Evolutionary conservation across 2,797 vertebrate species (phyloP).

Genomic region (Avahi laniger): DNA sequence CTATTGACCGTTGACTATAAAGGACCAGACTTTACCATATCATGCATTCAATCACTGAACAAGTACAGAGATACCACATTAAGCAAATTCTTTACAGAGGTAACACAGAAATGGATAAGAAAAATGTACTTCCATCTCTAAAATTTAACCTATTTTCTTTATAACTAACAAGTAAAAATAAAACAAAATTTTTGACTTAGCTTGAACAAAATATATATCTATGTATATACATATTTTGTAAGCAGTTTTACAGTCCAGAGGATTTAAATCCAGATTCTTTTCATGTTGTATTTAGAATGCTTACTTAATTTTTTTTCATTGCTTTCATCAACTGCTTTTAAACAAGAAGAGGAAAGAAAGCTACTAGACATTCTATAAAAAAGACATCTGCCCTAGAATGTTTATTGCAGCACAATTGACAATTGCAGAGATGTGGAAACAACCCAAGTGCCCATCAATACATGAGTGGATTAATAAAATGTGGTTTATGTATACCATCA

Average conservation of each 20-base stretch:
- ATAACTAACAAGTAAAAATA: conserved; percentile 26
- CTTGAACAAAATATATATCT: neutral
- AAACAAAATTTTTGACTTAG: neutral
- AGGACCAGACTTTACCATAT: conserved; percentile 45
- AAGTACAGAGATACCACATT: neutral
- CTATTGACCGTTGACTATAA: conserved; percentile 52
- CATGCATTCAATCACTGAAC: conserved; percentile 17
- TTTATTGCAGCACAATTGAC: no score
- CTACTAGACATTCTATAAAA: neutral
- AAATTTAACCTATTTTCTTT: conserved; percentile 48
- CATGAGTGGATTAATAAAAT: no score
- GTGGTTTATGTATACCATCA: no score
- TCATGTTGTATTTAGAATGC: neutral
- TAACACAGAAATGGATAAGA: conserved; percentile 32
- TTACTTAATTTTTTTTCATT: neutral
- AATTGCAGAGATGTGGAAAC: no score
- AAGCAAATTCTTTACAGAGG: conserved; percentile 24
- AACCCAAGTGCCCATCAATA: no score
- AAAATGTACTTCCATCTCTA: neutral
- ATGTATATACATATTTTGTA: neutral
- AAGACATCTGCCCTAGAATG: no score
- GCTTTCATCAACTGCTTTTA: conserved; percentile 4
- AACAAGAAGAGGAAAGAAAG: neutral
- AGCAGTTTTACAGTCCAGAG: conserved; percentile 11
- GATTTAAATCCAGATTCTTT: neutral